A percentile compares a stretch with the other conserved stretches of the same genome.
These are phyloP conservation scores for Dissostichus mawsoni DNA, from an alignment of 2,113 vertebrate genomes.

Conservation along the genomic window DNA sequence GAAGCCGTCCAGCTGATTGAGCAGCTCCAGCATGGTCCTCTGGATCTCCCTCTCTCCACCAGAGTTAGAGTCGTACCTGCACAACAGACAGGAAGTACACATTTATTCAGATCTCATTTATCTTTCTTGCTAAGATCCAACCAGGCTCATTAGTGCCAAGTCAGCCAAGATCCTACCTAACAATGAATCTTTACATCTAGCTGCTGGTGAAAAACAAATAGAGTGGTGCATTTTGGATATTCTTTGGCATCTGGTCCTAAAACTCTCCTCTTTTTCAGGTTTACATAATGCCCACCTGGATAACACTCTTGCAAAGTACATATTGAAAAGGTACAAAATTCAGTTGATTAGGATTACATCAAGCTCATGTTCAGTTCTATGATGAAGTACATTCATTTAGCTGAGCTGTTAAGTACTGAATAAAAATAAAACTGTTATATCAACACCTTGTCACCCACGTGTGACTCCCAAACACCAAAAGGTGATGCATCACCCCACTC, in stretches of 20 bases:
- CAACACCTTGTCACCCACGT: background rate
- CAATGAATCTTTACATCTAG: background rate
- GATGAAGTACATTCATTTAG: background rate
- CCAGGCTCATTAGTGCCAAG: background rate
- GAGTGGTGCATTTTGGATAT: background rate
- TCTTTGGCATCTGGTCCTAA: background rate
- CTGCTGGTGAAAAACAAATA: background rate
- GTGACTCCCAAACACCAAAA: background rate
- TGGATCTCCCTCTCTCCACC: conserved; percentile 98
- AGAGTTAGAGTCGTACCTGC: conserved; percentile 97
- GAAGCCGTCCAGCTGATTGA: conserved; percentile 97
- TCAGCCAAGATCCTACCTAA: background rate
- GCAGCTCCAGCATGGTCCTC: conserved; percentile 96
- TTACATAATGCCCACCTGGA: background rate
- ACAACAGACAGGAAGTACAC: background rate
- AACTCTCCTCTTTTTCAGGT: background rate
- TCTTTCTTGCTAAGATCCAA: too few species aligned
- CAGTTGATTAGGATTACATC: background rate
- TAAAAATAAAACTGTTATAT: conserved; percentile 4
- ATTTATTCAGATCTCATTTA: background rate
- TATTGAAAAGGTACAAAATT: background rate
- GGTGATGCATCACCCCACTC: background rate
- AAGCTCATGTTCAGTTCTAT: background rate
- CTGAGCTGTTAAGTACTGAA: background rate
- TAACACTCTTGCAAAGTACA: background rate